Evolutionary conservation across 2,113 vertebrate species (phyloP).

Genomic region (Carassius gibelio): DNA sequence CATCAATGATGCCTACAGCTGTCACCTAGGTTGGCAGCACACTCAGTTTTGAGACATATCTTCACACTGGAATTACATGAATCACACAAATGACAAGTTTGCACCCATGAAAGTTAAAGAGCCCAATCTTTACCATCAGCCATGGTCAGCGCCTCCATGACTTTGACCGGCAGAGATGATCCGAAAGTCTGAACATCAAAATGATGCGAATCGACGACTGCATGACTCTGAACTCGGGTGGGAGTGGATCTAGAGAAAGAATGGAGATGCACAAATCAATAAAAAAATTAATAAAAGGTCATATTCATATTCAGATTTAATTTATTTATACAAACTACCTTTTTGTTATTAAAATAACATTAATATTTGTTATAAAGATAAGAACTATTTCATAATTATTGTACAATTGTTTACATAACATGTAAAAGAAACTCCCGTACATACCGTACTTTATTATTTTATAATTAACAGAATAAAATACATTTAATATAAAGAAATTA

Average conservation of each 20-base stretch:
- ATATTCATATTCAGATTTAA: too few species aligned
- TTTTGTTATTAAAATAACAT: too few species aligned
- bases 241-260: conserved; percentile 81
- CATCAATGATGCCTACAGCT: background rate
- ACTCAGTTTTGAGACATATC: background rate
- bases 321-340: too few species aligned
- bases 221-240: conserved; percentile 79
- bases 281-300: background rate
- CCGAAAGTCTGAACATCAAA: conserved; percentile 91
- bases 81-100: too few species aligned
- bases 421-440: too few species aligned
- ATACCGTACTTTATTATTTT: too few species aligned
- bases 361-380: too few species aligned
- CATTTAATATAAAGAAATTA: too few species aligned
- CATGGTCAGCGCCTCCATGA: conserved; percentile 91
- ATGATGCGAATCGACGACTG: conserved; percentile 80
- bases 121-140: conserved; percentile 76
- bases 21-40: background rate
- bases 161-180: conserved; percentile 91
- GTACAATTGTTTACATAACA: too few species aligned
- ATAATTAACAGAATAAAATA: too few species aligned
- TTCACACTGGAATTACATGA: too few species aligned
- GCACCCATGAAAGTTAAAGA: background rate
- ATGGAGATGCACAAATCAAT: background rate
- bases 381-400: too few species aligned